phyloP scores from a whole-genome alignment of 2,113 vertebrate species.

The Acanthochromis polyacanthus region DNA sequence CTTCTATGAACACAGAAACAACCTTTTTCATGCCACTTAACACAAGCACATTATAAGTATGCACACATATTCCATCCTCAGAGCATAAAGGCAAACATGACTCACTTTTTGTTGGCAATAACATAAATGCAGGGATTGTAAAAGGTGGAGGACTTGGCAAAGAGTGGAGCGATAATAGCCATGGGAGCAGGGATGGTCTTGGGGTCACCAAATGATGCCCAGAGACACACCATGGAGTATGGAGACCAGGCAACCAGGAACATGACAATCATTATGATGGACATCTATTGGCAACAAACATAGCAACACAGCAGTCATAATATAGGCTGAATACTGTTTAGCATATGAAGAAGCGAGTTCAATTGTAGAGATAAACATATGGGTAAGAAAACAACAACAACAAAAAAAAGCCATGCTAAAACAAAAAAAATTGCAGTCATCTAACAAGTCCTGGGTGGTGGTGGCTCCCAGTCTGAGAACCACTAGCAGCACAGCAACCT shows the following conservation, averaged over 20 bases:
- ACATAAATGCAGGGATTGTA: conserved; percentile 99
- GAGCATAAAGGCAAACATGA: not conserved
- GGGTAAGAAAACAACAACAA: no score
- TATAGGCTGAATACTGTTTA: not conserved
- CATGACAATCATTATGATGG: conserved; percentile 95
- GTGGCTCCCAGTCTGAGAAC: not conserved
- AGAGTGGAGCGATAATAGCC: conserved; percentile 97
- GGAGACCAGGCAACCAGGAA: conserved; percentile 98
- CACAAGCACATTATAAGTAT: not conserved
- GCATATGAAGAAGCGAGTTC: not conserved
- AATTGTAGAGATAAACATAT: no score
- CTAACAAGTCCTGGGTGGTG: conserved; percentile 3
- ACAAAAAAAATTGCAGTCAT: not conserved
- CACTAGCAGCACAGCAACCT: not conserved
- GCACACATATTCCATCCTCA: not conserved
- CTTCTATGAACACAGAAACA: not conserved
- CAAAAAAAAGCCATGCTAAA: no score
- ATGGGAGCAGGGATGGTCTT: conserved; percentile 90
- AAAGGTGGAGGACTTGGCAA: conserved; percentile 98
- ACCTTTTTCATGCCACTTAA: not conserved
- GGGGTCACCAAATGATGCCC: conserved; percentile 96
- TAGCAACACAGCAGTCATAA: not conserved
- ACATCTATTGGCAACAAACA: conserved; percentile 88
- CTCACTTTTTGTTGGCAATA: conserved; percentile 96
- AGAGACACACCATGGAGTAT: conserved; percentile 95